These are phyloP conservation scores for Drosophila austrosaltans DNA, from an alignment of 2,888 invertebrate species.

Conservation along the genomic window DNA sequence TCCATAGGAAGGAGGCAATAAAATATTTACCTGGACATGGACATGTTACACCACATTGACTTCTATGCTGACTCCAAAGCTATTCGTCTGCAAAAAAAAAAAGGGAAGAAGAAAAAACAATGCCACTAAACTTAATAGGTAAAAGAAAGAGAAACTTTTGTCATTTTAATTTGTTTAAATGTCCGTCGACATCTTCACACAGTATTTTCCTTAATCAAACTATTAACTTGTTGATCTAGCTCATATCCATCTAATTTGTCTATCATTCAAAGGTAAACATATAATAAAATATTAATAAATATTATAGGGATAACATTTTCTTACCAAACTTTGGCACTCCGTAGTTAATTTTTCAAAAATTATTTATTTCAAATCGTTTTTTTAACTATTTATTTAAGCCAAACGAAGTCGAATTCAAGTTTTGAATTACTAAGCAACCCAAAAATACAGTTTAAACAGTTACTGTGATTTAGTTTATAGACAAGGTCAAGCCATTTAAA, in stretches of 20 bases:
- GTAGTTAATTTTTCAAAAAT: background rate
- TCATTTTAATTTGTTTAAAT: background rate
- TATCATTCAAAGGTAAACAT: too few relatives aligned
- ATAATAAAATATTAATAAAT: too few relatives aligned
- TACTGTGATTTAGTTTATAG: conserved; percentile 55
- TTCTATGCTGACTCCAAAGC: background rate
- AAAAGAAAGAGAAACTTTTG: background rate
- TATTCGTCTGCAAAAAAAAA: background rate
- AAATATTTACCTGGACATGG: conserved; percentile 34
- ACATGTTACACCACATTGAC: conserved; percentile 1
- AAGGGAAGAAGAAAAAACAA: background rate
- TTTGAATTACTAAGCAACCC: conserved; percentile 24
- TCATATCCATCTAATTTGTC: background rate
- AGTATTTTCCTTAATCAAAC: too few relatives aligned
- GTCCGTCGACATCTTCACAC: background rate
- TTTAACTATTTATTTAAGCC: conserved; percentile 3
- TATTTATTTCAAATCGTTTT: conserved; percentile 10
- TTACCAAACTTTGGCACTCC: background rate
- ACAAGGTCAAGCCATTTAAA: conserved; percentile 24
- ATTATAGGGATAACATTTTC: too few relatives aligned
- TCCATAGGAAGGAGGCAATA: conserved; percentile 16
- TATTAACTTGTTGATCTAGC: background rate
- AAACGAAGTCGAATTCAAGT: conserved; percentile 16
- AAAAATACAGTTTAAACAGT: conserved; percentile 31
- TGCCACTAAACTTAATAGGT: background rate